Conservation (phyloP, 2,888 invertebrate species). For the Lithosia quadra region DNA sequence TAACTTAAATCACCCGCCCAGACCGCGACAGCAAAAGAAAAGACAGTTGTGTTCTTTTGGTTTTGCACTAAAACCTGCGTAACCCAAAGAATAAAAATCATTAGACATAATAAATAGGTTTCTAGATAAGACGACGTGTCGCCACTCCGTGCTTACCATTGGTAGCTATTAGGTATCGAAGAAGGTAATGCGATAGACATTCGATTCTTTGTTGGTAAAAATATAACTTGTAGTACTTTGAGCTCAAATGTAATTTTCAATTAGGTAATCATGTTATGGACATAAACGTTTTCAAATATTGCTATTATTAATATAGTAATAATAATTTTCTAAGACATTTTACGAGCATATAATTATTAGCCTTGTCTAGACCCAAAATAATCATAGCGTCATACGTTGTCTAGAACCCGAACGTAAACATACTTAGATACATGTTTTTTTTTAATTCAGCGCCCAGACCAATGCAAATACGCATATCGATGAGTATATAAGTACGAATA, state of each 20-base stretch:
- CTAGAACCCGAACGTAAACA: too few species aligned
- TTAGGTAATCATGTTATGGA: too few species aligned
- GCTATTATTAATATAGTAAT: too few species aligned
- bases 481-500: too few species aligned
- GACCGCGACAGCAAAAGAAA: not conserved
- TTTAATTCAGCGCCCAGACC: not conserved
- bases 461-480: not conserved
- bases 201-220: conserved; percentile 22
- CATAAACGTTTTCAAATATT: too few species aligned
- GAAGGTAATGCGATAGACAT: conserved; percentile 15
- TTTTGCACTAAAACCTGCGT: conserved; percentile 52
- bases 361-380: not conserved
- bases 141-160: conserved; percentile 69
- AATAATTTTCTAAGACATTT: too few species aligned
- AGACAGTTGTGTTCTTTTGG: conserved; percentile 9
- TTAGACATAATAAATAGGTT: conserved; percentile 78
- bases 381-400: not conserved
- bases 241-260: too few species aligned
- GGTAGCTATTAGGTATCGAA: conserved; percentile 52
- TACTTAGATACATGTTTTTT: not conserved
- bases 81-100: conserved; percentile 71
- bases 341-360: not conserved
- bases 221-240: not conserved
- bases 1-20: not conserved
- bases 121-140: conserved; percentile 78